Percentiles rank a stretch among this genome's conserved stretches.
Conservation (phyloP, 2,113 vertebrate genomes). For the Eidolon helvum region DNA sequence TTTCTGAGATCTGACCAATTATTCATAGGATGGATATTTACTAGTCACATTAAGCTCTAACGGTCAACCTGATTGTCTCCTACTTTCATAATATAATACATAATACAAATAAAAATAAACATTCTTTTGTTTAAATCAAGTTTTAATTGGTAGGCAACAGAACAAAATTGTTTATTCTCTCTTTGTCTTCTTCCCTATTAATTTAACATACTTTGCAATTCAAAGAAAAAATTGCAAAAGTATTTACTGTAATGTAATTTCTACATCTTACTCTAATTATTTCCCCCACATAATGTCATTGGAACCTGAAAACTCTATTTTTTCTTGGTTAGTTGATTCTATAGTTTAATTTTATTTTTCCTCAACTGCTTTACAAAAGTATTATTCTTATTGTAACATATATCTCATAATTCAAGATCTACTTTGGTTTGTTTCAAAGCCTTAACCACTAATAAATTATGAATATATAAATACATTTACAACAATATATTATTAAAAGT, state of each 20-base stretch:
- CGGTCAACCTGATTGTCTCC: background rate
- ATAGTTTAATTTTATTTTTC: background rate
- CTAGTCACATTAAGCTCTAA: background rate
- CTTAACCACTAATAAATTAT: background rate
- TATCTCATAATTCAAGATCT: background rate
- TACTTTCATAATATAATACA: background rate
- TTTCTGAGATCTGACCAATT: background rate
- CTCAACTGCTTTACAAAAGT: background rate
- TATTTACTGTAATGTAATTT: background rate
- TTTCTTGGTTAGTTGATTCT: background rate
- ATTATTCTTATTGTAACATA: background rate
- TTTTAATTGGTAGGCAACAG: background rate
- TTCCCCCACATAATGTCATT: background rate
- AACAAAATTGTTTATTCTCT: background rate
- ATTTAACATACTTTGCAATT: background rate
- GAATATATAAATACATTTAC: background rate
- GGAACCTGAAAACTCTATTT: background rate
- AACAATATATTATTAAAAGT: background rate
- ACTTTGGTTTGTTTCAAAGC: background rate
- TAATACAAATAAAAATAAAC: background rate
- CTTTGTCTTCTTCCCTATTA: background rate
- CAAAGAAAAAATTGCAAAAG: background rate
- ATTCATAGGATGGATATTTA: background rate
- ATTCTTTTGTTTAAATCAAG: background rate
- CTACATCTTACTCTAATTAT: background rate